These are phyloP conservation scores for Novumbra hubbsi DNA, from an alignment of 2,797 vertebrate species.

Conservation along the genomic window DNA sequence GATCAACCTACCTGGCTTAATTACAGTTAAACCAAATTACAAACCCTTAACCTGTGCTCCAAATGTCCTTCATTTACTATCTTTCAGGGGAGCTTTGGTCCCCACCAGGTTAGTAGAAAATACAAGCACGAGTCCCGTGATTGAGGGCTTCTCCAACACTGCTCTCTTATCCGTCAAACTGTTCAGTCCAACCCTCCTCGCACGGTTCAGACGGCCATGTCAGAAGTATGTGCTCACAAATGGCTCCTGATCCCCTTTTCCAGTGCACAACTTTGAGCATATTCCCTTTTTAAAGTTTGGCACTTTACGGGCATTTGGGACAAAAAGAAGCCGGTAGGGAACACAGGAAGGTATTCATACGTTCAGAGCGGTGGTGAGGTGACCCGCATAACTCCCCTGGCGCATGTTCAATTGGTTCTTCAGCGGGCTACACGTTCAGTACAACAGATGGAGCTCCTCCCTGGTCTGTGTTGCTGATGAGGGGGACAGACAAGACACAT, in stretches of 20 bases:
- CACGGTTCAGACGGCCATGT: slow-evolving; percentile 15
- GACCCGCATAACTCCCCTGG: slow-evolving; percentile 65
- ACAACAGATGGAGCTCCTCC: slow-evolving; percentile 61
- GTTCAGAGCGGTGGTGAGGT: slow-evolving; percentile 56
- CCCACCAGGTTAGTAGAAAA: too few species aligned
- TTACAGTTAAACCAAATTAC: too few species aligned
- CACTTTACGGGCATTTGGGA: background rate
- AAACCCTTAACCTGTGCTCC: too few species aligned
- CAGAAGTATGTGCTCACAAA: slow-evolving; percentile 5
- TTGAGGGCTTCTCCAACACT: slow-evolving; percentile 21
- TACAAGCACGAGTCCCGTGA: slow-evolving; percentile 1
- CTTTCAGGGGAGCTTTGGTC: too few species aligned
- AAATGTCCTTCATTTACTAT: too few species aligned
- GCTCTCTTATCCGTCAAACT: slow-evolving; percentile 70
- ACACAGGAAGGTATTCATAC: slow-evolving; percentile 46
- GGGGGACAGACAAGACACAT: too few species aligned
- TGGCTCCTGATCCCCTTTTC: too few species aligned
- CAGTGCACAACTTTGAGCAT: too few species aligned
- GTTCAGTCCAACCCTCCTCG: slow-evolving; percentile 44
- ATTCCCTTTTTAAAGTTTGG: too few species aligned
- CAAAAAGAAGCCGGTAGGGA: background rate
- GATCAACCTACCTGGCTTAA: too few species aligned
- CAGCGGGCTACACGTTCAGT: slow-evolving; percentile 67
- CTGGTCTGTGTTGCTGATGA: slow-evolving; percentile 22
- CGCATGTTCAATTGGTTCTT: slow-evolving; percentile 64